phyloP scores from a whole-genome alignment of 1,140 invertebrate species.

The Maconellicoccus hirsutus region DNA sequence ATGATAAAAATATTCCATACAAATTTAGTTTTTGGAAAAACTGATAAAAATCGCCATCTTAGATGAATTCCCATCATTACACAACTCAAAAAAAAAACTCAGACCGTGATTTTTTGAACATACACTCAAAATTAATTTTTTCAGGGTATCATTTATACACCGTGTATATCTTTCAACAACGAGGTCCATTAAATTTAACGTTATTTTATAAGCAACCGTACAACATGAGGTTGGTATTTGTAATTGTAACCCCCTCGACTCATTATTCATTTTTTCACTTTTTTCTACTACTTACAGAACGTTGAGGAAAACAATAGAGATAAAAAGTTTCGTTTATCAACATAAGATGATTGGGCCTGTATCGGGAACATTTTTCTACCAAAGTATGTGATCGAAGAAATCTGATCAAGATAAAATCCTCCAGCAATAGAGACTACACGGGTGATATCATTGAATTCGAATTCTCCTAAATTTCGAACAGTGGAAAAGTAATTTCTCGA shows the following conservation, averaged over 20 bases:
- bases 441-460: too few species aligned
- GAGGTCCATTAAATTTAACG: not conserved
- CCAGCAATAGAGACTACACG: too few species aligned
- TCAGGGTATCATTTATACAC: not conserved
- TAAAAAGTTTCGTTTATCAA: not conserved
- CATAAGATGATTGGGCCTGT: not conserved
- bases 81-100: too few species aligned
- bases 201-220: not conserved
- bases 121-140: not conserved
- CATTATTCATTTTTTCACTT: not conserved
- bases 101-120: not conserved
- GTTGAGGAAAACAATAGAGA: not conserved
- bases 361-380: not conserved
- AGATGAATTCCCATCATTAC: too few species aligned
- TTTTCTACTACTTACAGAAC: not conserved
- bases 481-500: too few species aligned
- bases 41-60: too few species aligned
- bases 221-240: not conserved
- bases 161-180: not conserved
- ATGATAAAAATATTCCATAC: too few species aligned
- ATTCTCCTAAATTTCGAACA: too few species aligned
- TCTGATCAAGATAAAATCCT: not conserved
- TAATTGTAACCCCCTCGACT: not conserved
- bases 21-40: too few species aligned
- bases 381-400: not conserved